Percentiles rank a stretch among this genome's conserved stretches.
phyloP scores from a whole-genome alignment of 1,140 invertebrate genomes.

The Drosophila watanabei region DNA sequence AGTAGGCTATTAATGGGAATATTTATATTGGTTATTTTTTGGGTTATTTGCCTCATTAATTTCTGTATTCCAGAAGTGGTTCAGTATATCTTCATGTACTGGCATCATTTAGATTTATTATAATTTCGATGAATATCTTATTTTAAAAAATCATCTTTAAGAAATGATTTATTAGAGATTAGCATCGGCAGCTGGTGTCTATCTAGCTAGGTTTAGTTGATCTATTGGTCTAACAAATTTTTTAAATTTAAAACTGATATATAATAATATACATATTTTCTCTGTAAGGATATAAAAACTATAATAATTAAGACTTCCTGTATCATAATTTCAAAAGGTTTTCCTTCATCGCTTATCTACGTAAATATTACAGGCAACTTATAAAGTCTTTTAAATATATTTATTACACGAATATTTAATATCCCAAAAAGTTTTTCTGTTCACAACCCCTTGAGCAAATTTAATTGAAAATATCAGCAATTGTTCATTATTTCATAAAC shows the following conservation, averaged over 20 bases:
- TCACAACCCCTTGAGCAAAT: not conserved
- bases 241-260: too few relatives aligned
- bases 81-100: not conserved
- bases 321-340: too few relatives aligned
- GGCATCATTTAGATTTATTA: not conserved
- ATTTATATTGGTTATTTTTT: not conserved
- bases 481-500: not conserved
- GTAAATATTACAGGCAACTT: too few relatives aligned
- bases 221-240: too few relatives aligned
- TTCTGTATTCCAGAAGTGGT: not conserved
- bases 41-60: not conserved
- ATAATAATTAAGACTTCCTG: too few relatives aligned
- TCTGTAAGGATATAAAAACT: too few relatives aligned
- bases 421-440: not conserved
- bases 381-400: not conserved
- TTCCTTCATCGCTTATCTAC: too few relatives aligned
- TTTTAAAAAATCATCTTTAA: not conserved
- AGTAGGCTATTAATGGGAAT: not conserved
- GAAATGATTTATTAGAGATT: not conserved
- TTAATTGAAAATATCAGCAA: not conserved
- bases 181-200: not conserved
- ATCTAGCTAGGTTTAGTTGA: not conserved
- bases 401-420: too few relatives aligned
- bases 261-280: too few relatives aligned
- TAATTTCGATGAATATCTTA: not conserved